phyloP scores from a whole-genome alignment of 2,888 invertebrate species.

The Trachelus tabidus region DNA sequence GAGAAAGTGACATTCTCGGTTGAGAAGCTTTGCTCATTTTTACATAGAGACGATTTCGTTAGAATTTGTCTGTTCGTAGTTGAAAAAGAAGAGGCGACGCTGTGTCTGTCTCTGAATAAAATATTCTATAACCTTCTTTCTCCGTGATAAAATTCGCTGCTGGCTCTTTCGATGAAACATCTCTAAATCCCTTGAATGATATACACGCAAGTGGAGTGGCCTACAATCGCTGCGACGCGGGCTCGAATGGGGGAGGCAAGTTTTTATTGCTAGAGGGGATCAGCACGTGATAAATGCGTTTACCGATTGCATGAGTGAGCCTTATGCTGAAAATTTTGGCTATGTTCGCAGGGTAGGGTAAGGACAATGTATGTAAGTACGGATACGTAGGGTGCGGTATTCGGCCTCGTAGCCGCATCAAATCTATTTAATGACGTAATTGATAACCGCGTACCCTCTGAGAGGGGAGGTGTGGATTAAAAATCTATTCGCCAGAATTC shows the following conservation, averaged over 20 bases:
- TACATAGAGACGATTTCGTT: background rate
- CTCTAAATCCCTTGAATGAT: background rate
- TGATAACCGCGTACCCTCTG: constrained; percentile 21
- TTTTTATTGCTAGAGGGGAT: constrained; percentile 11
- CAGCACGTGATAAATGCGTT: constrained; percentile 15
- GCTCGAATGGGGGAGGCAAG: constrained; percentile 10
- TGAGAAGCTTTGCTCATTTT: background rate
- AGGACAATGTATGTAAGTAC: background rate
- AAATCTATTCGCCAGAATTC: constrained; percentile 43
- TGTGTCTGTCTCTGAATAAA: background rate
- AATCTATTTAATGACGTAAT: constrained; percentile 31
- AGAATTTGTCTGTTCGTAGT: background rate
- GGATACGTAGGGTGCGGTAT: background rate
- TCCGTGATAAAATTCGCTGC: background rate
- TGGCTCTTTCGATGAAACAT: background rate
- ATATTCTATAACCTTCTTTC: background rate
- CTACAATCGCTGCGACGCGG: background rate
- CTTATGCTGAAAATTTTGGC: background rate
- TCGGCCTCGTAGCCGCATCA: background rate
- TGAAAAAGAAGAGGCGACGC: background rate
- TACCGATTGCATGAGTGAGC: background rate
- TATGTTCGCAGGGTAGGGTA: background rate
- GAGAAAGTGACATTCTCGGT: background rate
- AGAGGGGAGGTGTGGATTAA: constrained; percentile 35
- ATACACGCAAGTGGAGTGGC: background rate